phyloP scores from a whole-genome alignment of 2,888 invertebrate genomes.

The Phalera bucephala region DNA sequence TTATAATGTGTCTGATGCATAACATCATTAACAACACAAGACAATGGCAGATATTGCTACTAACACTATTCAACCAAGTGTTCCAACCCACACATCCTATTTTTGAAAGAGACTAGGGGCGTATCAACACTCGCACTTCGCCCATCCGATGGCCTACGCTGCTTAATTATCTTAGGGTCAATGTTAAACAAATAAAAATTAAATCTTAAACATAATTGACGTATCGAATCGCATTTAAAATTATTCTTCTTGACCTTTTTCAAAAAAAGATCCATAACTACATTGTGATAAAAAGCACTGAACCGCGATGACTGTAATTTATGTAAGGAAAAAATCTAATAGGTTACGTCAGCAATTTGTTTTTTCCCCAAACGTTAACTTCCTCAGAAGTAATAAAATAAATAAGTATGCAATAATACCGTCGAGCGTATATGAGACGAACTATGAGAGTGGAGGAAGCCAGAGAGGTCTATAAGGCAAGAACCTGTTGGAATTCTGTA shows the following conservation, averaged over 20 bases:
- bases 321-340: background rate
- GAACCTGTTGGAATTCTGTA: too few species aligned
- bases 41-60: too few species aligned
- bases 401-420: too few species aligned
- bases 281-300: background rate
- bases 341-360: too few species aligned
- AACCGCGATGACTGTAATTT: background rate
- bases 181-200: constrained; percentile 30
- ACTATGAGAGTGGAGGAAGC: too few species aligned
- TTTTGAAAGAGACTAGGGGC: constrained; percentile 15
- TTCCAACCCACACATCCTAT: constrained; percentile 19
- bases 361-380: too few species aligned
- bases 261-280: background rate
- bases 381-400: too few species aligned
- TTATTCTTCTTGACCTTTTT: constrained; percentile 9
- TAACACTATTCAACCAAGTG: too few species aligned
- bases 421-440: too few species aligned
- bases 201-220: constrained; percentile 20
- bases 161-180: constrained; percentile 18
- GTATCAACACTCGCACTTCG: constrained; percentile 8
- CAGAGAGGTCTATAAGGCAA: too few species aligned
- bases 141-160: constrained; percentile 11
- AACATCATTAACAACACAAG: too few species aligned
- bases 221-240: constrained; percentile 28
- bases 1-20: too few species aligned